These are phyloP conservation scores for Brachynemurus nebulosus DNA, from an alignment of 2,888 invertebrate species.

Conservation along the genomic window DNA sequence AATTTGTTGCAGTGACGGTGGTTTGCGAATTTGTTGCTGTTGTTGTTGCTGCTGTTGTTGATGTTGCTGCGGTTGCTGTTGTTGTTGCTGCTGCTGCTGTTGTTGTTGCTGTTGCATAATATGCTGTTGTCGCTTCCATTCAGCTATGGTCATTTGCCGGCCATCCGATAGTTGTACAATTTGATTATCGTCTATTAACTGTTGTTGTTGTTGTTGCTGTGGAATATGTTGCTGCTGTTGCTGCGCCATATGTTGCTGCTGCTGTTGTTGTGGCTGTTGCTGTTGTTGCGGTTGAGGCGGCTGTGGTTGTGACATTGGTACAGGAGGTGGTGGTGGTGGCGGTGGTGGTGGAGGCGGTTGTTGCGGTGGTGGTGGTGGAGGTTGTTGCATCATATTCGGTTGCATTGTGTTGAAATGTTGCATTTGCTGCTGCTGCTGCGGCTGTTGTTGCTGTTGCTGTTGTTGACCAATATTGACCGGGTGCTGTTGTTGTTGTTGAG, in stretches of 20 bases:
- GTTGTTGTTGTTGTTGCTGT: not conserved
- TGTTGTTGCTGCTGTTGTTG: slow-evolving; percentile 19
- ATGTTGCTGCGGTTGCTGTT: slow-evolving; percentile 19
- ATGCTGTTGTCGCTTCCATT: slow-evolving; percentile 14
- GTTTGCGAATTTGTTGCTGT: slow-evolving; percentile 21
- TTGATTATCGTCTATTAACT: slow-evolving; percentile 10
- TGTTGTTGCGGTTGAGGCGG: slow-evolving; percentile 20
- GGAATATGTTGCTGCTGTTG: slow-evolving; percentile 9
- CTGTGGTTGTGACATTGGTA: slow-evolving; percentile 24
- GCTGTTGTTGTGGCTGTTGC: slow-evolving; percentile 11
- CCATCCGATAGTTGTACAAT: slow-evolving; percentile 12
- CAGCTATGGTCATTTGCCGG: slow-evolving; percentile 11
- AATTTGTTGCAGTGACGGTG: slow-evolving; percentile 24
- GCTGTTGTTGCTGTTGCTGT: slow-evolving; percentile 9
- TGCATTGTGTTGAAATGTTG: slow-evolving; percentile 10
- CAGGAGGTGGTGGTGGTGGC: slow-evolving; percentile 30
- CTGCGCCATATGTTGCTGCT: slow-evolving; percentile 15
- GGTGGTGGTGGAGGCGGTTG: slow-evolving; percentile 27
- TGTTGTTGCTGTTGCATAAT: slow-evolving; percentile 22
- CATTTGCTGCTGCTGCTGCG: slow-evolving; percentile 9
- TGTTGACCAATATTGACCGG: slow-evolving; percentile 6
- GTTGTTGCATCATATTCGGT: slow-evolving; percentile 12
- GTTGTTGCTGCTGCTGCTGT: slow-evolving; percentile 19
- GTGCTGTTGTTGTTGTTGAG: slow-evolving; percentile 15
- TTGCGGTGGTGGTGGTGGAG: slow-evolving; percentile 14